Conservation (phyloP, 1,140 invertebrate species). For the Caenorhabditis inopinata region DNA sequence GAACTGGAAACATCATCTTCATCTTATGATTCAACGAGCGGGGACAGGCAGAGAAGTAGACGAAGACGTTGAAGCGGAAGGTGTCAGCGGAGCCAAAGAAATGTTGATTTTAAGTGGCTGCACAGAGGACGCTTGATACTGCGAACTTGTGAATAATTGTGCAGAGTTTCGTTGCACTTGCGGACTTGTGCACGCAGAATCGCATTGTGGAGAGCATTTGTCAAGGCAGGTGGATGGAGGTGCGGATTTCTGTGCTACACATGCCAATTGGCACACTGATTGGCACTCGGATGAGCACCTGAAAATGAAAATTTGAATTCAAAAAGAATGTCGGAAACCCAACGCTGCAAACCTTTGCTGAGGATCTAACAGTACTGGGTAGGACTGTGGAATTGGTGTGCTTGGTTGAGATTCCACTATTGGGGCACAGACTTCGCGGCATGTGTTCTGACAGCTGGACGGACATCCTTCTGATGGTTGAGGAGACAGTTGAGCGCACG, state of each 20-base stretch:
- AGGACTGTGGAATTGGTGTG: neutral
- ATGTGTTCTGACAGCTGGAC: constrained; percentile 1
- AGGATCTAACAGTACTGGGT: constrained; percentile 25
- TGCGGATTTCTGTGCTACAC: constrained; percentile 29
- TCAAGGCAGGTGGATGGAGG: constrained; percentile 35
- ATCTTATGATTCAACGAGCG: no score
- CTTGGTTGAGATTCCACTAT: neutral
- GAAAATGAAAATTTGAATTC: neutral
- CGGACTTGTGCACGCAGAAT: constrained; percentile 12
- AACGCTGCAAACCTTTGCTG: constrained; percentile 36
- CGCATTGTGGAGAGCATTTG: constrained; percentile 35
- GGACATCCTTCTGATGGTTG: constrained; percentile 9
- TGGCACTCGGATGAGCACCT: constrained; percentile 40
- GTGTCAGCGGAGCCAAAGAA: neutral
- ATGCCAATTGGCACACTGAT: constrained; percentile 33
- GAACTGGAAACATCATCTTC: no score
- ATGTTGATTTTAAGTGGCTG: constrained; percentile 1
- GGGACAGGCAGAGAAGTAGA: neutral
- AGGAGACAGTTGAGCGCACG: neutral
- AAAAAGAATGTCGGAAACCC: neutral
- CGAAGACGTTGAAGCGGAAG: neutral
- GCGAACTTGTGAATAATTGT: neutral
- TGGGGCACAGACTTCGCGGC: constrained; percentile 29
- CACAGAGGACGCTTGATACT: neutral
- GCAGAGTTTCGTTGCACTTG: constrained; percentile 39